Percentiles rank a stretch among this genome's conserved stretches.
Evolutionary conservation across 2,888 invertebrate genomes (phyloP).

Genomic region (Iphiclides podalirius): DNA sequence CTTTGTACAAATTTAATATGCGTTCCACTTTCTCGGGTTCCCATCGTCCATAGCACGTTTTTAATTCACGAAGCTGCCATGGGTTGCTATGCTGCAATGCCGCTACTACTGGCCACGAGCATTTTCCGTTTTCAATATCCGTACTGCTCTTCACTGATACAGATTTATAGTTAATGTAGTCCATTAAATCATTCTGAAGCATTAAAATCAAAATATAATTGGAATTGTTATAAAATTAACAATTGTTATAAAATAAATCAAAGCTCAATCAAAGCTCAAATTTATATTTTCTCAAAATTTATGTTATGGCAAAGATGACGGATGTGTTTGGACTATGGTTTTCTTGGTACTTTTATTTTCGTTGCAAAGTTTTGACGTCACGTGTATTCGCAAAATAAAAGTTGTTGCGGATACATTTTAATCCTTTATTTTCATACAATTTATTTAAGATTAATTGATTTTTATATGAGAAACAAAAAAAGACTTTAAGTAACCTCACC

Average conservation of each 20-base stretch:
- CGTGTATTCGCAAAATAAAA: no score
- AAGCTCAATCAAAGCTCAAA: not conserved
- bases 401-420: no score
- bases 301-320: no score
- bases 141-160: not conserved
- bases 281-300: no score
- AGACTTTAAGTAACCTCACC: constrained; percentile 1
- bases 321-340: no score
- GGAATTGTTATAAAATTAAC: not conserved
- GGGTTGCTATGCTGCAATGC: not conserved
- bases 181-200: constrained; percentile 13
- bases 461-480: no score
- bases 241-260: not conserved
- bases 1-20: not conserved
- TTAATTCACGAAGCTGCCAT: not conserved
- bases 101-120: constrained; percentile 6
- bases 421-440: no score
- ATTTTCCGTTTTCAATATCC: constrained; percentile 4
- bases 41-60: constrained; percentile 3
- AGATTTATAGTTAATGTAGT: not conserved
- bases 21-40: constrained; percentile 4
- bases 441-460: no score
- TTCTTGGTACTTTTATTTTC: no score
- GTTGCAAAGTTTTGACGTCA: no score
- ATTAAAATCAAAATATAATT: not conserved